These are phyloP conservation scores for Hybognathus amarus DNA, from an alignment of 2,797 vertebrate genomes.

Conservation along the genomic window DNA sequence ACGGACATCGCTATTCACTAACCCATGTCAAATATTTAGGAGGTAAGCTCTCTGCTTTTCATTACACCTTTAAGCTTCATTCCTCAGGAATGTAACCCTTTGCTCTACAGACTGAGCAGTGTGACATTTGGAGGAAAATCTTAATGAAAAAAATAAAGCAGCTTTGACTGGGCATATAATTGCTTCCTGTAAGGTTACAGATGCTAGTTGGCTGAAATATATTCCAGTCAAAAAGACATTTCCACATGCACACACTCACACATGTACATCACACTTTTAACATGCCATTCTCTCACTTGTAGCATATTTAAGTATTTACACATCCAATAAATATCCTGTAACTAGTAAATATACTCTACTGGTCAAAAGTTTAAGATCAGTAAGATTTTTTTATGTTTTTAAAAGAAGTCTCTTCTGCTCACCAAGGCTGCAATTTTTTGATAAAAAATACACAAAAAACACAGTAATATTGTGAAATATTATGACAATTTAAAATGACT, in stretches of 20 bases:
- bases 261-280: background rate
- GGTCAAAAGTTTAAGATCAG: no score
- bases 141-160: conserved; percentile 55
- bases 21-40: conserved; percentile 41
- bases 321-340: background rate
- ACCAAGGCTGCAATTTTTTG: no score
- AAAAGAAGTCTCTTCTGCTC: no score
- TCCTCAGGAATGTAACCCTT: conserved; percentile 60
- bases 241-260: conserved; percentile 3
- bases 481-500: no score
- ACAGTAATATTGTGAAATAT: no score
- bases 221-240: conserved; percentile 18
- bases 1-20: conserved; percentile 20
- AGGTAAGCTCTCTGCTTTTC: conserved; percentile 54
- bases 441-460: no score
- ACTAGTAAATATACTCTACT: background rate
- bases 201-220: conserved; percentile 20
- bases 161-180: conserved; percentile 63
- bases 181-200: conserved; percentile 61
- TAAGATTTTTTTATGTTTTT: no score
- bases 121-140: conserved; percentile 56
- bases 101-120: conserved; percentile 49
- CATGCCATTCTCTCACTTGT: background rate
- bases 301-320: background rate
- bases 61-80: conserved; percentile 56